phyloP scores from a whole-genome alignment of 2,113 vertebrate genomes.

The Pseudorhombus dupliciocellatus region DNA sequence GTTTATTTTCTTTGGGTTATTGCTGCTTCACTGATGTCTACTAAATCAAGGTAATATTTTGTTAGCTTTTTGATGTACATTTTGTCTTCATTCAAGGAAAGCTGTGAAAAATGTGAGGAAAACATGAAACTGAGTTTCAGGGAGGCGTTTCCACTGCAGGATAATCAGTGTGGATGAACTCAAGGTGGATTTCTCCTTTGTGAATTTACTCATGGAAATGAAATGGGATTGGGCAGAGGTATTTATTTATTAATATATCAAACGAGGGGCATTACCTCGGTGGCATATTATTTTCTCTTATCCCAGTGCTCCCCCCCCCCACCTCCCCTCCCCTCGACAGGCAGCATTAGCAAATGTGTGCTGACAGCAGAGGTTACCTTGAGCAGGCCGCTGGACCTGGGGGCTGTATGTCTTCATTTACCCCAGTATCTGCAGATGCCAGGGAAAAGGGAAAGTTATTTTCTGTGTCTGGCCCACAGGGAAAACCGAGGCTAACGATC shows the following conservation, averaged over 20 bases:
- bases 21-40: too few species aligned
- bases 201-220: conserved; percentile 62
- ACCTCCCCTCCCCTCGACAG: conserved; percentile 55
- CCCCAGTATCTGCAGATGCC: conserved; percentile 83
- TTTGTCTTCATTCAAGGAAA: neutral
- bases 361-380: conserved; percentile 88
- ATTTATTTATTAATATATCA: conserved; percentile 74
- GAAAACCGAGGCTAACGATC: conserved; percentile 81
- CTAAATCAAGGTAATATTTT: too few species aligned
- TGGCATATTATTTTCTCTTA: conserved; percentile 76
- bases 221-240: conserved; percentile 54
- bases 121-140: neutral
- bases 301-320: conserved; percentile 54
- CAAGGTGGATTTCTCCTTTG: conserved; percentile 51
- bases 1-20: too few species aligned
- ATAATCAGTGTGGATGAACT: conserved; percentile 3
- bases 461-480: conserved; percentile 80
- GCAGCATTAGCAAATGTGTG: conserved; percentile 79
- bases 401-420: conserved; percentile 88
- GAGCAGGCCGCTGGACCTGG: conserved; percentile 77
- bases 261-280: conserved; percentile 62
- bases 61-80: neutral
- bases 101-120: neutral
- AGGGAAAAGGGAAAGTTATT: conserved; percentile 81
- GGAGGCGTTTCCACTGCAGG: neutral